Evolutionary conservation across 2,113 vertebrate species (phyloP).

Genomic region (Petromus typicus): DNA sequence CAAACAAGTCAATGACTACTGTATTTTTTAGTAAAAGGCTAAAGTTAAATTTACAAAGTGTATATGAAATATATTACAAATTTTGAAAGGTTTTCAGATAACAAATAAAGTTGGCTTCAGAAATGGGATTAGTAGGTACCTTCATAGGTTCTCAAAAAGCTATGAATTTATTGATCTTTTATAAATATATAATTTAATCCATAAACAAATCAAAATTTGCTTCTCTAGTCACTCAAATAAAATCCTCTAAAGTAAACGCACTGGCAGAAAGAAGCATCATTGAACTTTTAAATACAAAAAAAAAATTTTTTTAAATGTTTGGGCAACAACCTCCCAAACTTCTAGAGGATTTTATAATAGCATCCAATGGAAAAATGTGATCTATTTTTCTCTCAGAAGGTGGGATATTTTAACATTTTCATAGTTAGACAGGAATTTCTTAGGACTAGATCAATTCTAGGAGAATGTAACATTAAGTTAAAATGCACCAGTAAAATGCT

Average conservation of each 20-base stretch:
- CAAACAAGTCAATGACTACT: neutral
- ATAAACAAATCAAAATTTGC: slow-evolving; percentile 46
- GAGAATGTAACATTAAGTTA: neutral
- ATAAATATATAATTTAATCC: slow-evolving; percentile 8
- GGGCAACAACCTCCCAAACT: neutral
- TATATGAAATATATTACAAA: slow-evolving; percentile 18
- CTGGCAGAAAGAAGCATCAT: neutral
- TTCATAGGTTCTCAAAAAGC: neutral
- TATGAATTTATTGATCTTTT: neutral
- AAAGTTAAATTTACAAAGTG: slow-evolving; percentile 28
- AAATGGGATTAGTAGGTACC: slow-evolving; percentile 11
- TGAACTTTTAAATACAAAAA: slow-evolving; percentile 7
- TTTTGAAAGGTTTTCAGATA: slow-evolving; percentile 49
- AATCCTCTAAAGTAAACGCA: neutral
- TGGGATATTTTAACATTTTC: slow-evolving; percentile 22
- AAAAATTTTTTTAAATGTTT: too few relatives aligned
- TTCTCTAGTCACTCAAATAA: slow-evolving; percentile 24
- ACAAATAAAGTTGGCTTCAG: slow-evolving; percentile 33
- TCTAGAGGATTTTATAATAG: slow-evolving; percentile 30
- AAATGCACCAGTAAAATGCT: slow-evolving; percentile 17
- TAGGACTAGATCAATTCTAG: neutral
- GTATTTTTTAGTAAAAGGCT: slow-evolving; percentile 19
- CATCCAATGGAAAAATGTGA: neutral
- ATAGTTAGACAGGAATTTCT: slow-evolving; percentile 1
- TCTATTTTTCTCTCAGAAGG: slow-evolving; percentile 36